phyloP scores from a whole-genome alignment of 2,888 invertebrate species.

The Clostera curtula region DNA sequence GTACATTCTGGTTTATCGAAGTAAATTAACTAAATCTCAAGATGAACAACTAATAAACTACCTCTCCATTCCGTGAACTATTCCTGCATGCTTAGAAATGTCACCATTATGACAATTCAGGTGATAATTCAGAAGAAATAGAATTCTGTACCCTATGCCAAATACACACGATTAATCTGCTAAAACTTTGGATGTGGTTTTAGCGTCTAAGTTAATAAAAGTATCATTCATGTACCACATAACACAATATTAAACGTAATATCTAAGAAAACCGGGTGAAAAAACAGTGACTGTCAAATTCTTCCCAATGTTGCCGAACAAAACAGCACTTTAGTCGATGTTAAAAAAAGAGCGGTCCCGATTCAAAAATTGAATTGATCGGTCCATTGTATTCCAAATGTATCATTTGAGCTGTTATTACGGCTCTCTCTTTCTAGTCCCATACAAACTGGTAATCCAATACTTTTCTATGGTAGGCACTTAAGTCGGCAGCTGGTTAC shows the following conservation, averaged over 20 bases:
- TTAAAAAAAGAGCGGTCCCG: slow-evolving; percentile 71
- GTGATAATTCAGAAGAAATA: too few relatives aligned
- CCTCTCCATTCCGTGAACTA: too few relatives aligned
- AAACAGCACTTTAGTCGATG: slow-evolving; percentile 73
- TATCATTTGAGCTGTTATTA: slow-evolving; percentile 76
- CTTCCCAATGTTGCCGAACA: slow-evolving; percentile 70
- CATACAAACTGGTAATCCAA: slow-evolving; percentile 71
- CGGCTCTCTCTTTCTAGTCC: slow-evolving; percentile 66
- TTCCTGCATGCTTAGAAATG: too few relatives aligned
- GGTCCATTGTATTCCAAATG: slow-evolving; percentile 75
- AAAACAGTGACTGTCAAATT: slow-evolving; percentile 74
- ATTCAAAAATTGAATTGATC: slow-evolving; percentile 76
- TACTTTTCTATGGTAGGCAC: slow-evolving; percentile 74
- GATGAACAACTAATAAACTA: too few relatives aligned
- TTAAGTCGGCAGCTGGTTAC: slow-evolving; percentile 50
- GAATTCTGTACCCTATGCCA: too few relatives aligned
- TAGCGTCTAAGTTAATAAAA: too few relatives aligned
- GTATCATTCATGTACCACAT: slow-evolving; percentile 41
- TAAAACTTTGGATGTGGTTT: too few relatives aligned
- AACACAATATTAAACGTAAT: slow-evolving; percentile 49
- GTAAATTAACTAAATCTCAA: too few relatives aligned
- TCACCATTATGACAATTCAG: too few relatives aligned
- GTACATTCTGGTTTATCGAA: too few relatives aligned
- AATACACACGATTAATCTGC: too few relatives aligned
- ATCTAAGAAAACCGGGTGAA: slow-evolving; percentile 58